These are phyloP conservation scores for Sinocyclocheilus anophthalmus DNA, from an alignment of 2,113 vertebrate genomes.

Conservation along the genomic window DNA sequence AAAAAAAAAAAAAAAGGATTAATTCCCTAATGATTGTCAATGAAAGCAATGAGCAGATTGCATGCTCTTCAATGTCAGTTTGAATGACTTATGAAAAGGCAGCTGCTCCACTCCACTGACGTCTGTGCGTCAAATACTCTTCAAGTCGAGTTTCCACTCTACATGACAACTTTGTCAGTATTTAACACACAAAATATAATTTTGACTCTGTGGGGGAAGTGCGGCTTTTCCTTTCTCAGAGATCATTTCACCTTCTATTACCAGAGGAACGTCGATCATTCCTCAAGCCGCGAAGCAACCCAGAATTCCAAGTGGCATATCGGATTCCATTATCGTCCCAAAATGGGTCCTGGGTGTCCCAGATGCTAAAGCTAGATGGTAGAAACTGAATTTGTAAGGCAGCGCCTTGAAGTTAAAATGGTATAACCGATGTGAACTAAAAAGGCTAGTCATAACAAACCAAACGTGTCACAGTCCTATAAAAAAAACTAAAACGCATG, in stretches of 20 bases:
- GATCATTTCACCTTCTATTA: constrained; percentile 37
- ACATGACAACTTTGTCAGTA: background rate
- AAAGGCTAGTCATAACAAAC: background rate
- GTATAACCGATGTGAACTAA: background rate
- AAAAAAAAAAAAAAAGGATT: background rate
- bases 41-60: background rate
- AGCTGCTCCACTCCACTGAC: background rate
- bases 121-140: background rate
- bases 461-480: background rate
- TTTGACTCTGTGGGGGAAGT: background rate
- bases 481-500: background rate
- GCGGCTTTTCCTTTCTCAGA: background rate
- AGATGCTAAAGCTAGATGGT: constrained; percentile 14
- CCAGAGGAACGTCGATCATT: constrained; percentile 27
- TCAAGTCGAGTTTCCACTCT: background rate
- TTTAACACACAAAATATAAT: background rate
- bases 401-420: background rate
- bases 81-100: background rate
- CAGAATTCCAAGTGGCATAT: constrained; percentile 40
- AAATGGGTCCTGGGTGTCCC: constrained; percentile 32
- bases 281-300: constrained; percentile 19
- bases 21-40: background rate
- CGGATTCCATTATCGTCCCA: constrained; percentile 20
- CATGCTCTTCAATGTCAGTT: background rate
- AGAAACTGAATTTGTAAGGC: background rate